These are phyloP conservation scores for Lophura swinhoii DNA, from an alignment of 2,797 vertebrate genomes.

Conservation along the genomic window DNA sequence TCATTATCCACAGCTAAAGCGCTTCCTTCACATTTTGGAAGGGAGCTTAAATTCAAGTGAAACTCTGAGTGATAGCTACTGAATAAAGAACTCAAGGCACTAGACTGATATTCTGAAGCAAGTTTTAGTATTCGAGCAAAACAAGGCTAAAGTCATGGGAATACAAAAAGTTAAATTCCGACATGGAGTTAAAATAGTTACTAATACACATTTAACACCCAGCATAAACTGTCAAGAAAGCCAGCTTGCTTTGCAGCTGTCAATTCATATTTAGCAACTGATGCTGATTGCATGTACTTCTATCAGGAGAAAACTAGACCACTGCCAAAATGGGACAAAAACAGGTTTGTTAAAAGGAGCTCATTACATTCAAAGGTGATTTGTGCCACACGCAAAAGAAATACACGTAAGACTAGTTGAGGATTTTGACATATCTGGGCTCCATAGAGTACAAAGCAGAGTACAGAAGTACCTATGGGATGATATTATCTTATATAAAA, in stretches of 20 bases:
- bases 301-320: background rate
- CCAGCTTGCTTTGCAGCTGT: background rate
- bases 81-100: slow-evolving; percentile 6
- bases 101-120: slow-evolving; percentile 12
- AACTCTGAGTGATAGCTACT: slow-evolving; percentile 10
- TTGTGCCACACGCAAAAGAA: background rate
- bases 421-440: background rate
- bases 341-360: background rate
- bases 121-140: slow-evolving; percentile 9
- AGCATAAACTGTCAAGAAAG: background rate
- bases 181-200: background rate
- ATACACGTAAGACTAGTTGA: background rate
- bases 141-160: background rate
- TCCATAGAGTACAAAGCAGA: background rate
- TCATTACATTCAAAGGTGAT: background rate
- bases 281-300: background rate
- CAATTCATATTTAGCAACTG: background rate
- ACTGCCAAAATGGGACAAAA: background rate
- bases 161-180: background rate
- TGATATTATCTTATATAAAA: background rate
- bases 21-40: slow-evolving; percentile 52
- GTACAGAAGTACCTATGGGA: background rate
- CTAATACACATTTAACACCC: background rate
- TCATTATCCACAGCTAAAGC: slow-evolving; percentile 42
- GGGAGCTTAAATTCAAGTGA: slow-evolving; percentile 53